phyloP scores from a whole-genome alignment of 2,797 vertebrate genomes.

The Typhlichthys subterraneus region DNA sequence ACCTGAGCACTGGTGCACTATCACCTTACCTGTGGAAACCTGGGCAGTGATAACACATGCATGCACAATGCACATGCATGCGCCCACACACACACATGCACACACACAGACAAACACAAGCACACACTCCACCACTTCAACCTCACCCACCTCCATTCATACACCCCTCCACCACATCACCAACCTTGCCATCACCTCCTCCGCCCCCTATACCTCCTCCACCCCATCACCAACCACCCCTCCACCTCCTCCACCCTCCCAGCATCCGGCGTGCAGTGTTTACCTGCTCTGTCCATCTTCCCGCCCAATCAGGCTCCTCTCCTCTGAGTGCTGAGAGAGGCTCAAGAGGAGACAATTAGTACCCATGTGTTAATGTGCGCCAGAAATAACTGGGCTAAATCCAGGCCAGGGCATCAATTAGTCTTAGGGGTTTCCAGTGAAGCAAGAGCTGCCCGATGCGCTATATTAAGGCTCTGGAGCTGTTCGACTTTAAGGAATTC shows the following conservation, averaged over 20 bases:
- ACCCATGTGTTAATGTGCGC: constrained; percentile 61
- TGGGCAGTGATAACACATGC: constrained; percentile 20
- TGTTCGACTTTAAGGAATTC: constrained; percentile 31
- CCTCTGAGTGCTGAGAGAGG: constrained; percentile 51
- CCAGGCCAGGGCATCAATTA: constrained; percentile 69
- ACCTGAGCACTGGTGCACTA: constrained; percentile 50
- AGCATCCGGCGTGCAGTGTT: too few relatives aligned
- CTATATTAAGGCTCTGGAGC: constrained; percentile 36
- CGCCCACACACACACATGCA: neutral
- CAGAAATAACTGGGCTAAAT: constrained; percentile 75
- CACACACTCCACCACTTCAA: neutral
- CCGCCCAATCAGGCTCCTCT: constrained; percentile 32
- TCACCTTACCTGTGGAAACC: constrained; percentile 64
- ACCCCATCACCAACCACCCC: neutral
- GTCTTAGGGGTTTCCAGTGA: constrained; percentile 55
- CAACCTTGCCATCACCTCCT: constrained; percentile 18
- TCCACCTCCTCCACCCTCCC: neutral
- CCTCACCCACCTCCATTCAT: neutral
- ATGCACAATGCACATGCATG: constrained; percentile 1
- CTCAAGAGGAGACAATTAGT: constrained; percentile 72
- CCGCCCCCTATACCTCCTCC: constrained; percentile 19
- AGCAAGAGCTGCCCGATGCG: constrained; percentile 29
- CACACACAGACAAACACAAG: neutral
- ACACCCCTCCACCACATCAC: constrained; percentile 23
- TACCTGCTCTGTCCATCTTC: neutral